These are phyloP conservation scores for Mus musculus DNA, from an alignment of 2,113 vertebrate species.

Conservation along the genomic window GRCm39 chr3:44110501-44111000, in stretches of 20 bases:
- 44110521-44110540: neutral
- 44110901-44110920: neutral
- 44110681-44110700: neutral
- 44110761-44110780: neutral
- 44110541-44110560: neutral
- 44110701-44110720: neutral
- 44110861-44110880: neutral
- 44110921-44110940: neutral
- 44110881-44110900: neutral
- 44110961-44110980: neutral
- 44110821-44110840: neutral
- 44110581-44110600: neutral
- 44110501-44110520: neutral
- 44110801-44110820: neutral
- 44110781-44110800: neutral
- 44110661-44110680: neutral
- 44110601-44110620: neutral
- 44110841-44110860: neutral
- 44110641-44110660: neutral
- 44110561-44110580: accelerated
- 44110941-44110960: neutral
- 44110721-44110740: neutral
- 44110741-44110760: neutral
- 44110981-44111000: neutral
- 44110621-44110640: neutral